A percentile compares a stretch with the other conserved stretches of the same genome.
phyloP scores from a whole-genome alignment of 37 sponge, comb jelly and placozoan genomes.

The Chondrosia reniformis region DNA sequence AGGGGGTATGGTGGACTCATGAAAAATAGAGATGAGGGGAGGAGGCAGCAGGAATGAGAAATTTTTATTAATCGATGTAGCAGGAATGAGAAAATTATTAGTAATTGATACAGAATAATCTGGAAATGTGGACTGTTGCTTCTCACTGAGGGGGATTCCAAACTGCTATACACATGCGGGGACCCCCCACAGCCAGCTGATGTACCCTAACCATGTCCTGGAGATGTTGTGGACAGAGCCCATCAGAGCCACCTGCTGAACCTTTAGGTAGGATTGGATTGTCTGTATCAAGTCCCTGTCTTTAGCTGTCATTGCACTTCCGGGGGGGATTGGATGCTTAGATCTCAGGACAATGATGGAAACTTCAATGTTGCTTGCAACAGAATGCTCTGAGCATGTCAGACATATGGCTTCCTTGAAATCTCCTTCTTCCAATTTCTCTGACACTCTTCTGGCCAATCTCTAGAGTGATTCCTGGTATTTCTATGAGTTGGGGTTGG shows the following conservation, averaged over 20 bases:
- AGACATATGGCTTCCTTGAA: not conserved
- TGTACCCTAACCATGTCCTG: not conserved
- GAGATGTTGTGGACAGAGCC: constrained; percentile 1
- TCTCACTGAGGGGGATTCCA: no score
- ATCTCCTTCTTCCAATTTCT: not conserved
- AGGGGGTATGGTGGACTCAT: not conserved
- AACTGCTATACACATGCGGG: no score
- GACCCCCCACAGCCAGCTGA: no score
- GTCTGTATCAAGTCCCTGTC: not conserved
- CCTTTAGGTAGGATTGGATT: not conserved
- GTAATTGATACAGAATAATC: no score
- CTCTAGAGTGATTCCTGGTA: not conserved
- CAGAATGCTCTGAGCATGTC: not conserved
- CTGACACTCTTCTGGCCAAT: not conserved
- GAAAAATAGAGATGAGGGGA: not conserved
- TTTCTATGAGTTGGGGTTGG: not conserved
- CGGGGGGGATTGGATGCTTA: not conserved
- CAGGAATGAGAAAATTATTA: no score
- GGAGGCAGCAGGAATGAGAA: not conserved
- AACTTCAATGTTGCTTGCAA: not conserved
- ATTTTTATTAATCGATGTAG: no score
- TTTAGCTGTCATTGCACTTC: not conserved
- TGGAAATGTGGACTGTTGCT: no score
- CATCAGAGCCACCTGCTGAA: not conserved
- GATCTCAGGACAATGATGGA: not conserved